Conservation (phyloP, 2,797 vertebrate species). For the Bradypus variegatus region DNA sequence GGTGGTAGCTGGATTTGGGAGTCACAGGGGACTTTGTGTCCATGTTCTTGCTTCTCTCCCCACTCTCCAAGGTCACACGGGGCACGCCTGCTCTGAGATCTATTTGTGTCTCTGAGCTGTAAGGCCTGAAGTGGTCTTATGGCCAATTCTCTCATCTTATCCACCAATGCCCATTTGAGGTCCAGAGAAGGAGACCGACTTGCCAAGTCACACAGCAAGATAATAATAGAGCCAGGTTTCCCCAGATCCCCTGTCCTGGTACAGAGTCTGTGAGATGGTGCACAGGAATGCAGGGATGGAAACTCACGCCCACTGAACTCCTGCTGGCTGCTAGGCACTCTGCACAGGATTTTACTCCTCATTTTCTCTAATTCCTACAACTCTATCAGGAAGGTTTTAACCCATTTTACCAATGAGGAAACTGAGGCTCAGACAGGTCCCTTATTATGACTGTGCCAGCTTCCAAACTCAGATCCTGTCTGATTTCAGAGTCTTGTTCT, state of each 20-base stretch:
- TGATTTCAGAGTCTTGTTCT: not conserved
- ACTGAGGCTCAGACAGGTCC: not conserved
- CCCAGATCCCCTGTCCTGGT: not conserved
- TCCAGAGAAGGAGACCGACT: not conserved
- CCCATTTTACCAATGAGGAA: not conserved
- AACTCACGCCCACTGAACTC: not conserved
- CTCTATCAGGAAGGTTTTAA: not conserved
- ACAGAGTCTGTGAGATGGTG: not conserved
- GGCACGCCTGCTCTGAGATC: not conserved
- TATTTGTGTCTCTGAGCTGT: slow-evolving; percentile 34
- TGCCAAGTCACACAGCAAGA: not conserved
- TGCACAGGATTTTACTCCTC: not conserved
- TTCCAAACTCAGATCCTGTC: not conserved
- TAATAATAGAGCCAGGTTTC: not conserved
- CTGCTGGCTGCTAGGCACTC: not conserved
- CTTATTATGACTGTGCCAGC: not conserved
- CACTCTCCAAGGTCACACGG: slow-evolving; percentile 22
- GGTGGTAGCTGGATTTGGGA: slow-evolving; percentile 2
- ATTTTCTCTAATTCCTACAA: not conserved
- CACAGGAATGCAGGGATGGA: not conserved
- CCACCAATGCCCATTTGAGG: not conserved
- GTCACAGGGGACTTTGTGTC: slow-evolving; percentile 52
- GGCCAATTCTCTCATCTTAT: not conserved
- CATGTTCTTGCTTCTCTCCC: not conserved
- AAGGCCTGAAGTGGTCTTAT: not conserved